A percentile compares a stretch with the other conserved stretches of the same genome.
These are phyloP conservation scores for Tautogolabrus adspersus DNA, from an alignment of 2,113 vertebrate genomes.

Conservation along the genomic window DNA sequence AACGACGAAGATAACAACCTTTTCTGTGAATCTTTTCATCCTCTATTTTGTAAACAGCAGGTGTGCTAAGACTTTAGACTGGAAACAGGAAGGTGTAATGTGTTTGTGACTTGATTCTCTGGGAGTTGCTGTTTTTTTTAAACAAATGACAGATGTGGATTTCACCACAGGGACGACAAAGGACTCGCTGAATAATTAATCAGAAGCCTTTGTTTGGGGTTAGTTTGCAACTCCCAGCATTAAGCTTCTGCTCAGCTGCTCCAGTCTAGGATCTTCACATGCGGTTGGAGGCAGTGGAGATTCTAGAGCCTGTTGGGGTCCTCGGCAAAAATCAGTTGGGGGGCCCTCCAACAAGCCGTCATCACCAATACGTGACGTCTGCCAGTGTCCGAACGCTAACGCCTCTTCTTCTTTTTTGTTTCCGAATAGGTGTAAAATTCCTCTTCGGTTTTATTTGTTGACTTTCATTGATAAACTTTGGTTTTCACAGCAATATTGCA, in stretches of 20 bases:
- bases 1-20: constrained; percentile 24
- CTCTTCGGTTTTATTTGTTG: too few relatives aligned
- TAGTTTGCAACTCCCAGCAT: constrained; percentile 62
- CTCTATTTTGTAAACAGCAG: constrained; percentile 70
- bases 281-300: constrained; percentile 13
- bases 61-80: constrained; percentile 50
- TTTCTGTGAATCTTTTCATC: constrained; percentile 48
- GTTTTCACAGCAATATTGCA: too few relatives aligned
- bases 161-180: constrained; percentile 60
- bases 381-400: too few relatives aligned
- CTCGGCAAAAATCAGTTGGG: too few relatives aligned
- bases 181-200: constrained; percentile 79
- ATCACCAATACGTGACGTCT: too few relatives aligned
- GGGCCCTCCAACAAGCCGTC: too few relatives aligned
- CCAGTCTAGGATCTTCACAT: constrained; percentile 56
- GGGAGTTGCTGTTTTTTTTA: constrained; percentile 59
- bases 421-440: too few relatives aligned
- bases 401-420: too few relatives aligned
- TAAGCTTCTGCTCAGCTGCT: constrained; percentile 68
- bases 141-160: constrained; percentile 81
- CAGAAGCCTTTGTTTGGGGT: constrained; percentile 61
- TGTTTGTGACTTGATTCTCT: constrained; percentile 69
- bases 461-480: too few relatives aligned
- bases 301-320: too few relatives aligned
- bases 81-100: constrained; percentile 67